Evolutionary conservation across 1,140 invertebrate genomes (phyloP), one percentile per base, ranked within the genome.

Genomic region (Nasonia longicornis): DNA sequence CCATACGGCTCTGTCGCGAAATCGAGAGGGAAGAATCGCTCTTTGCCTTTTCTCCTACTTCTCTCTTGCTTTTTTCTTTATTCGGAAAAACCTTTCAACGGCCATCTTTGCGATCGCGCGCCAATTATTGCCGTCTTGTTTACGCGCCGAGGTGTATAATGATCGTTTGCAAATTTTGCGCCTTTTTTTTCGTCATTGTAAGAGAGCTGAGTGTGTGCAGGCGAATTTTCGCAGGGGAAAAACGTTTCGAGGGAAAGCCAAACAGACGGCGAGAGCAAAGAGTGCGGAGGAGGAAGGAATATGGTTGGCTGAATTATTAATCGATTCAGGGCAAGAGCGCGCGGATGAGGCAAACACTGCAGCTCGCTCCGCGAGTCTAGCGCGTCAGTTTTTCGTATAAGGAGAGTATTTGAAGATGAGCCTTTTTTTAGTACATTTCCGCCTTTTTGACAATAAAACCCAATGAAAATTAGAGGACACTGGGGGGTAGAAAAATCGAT

Each of bases 231-330:
- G 16, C 52, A 58, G 52, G 16, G 52, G 52, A 58, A 58, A 58
- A 58, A 58, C 52, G 16, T 58, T n/a, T 12, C 31, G 6, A 29
- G 16, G 11, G 26, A 63, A 73, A 73, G n/a, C 35, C 66, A 78
- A 78, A 64, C 35, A 74, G 76, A 82, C 69, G 52, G 26, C 26
- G 26, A 26, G 22, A 58, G 67, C 29, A 35, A 79, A 67, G 74
- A 80, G 42, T 29, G 31, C 31, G 20, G 74, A 83, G 75, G 80
- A 42, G 14, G 81, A 81, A 79, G 16, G 52, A 58, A 58, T 58
- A 58, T 58, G 52, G 80, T 85, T 81, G 75, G 74, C 84, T 85
- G 83, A 87, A 87, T 87, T 85, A 87, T 86, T 85, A 84, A 86
- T 85, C 84, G 82, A 84, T 87, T 81, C 80, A 64, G 82, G 81